Percentiles rank a stretch among this genome's conserved stretches.
Conservation (phyloP, 2,113 vertebrate species). For the Bos taurus region DNA sequence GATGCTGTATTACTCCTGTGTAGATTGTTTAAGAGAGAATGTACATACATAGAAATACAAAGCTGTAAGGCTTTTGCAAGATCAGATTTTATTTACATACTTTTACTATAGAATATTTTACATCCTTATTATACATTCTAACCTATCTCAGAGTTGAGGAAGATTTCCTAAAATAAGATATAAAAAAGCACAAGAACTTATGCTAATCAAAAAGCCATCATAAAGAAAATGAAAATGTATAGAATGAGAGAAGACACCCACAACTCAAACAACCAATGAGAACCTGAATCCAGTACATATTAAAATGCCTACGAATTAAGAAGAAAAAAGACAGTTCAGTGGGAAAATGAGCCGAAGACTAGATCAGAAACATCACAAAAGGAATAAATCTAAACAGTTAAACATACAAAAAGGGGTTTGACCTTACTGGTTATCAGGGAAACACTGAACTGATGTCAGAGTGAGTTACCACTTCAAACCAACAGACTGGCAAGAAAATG, state of each 20-base stretch:
- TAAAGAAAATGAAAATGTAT: neutral
- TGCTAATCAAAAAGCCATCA: neutral
- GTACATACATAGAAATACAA: neutral
- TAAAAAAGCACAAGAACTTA: neutral
- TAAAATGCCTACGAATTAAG: neutral
- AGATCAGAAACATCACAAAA: neutral
- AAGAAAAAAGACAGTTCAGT: neutral
- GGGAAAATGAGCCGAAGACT: neutral
- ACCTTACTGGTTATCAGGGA: neutral
- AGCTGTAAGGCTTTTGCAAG: neutral
- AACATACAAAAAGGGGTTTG: neutral
- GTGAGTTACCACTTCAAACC: neutral
- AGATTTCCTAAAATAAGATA: neutral
- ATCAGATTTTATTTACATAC: neutral
- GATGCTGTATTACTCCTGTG: neutral
- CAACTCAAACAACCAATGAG: neutral
- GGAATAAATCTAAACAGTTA: slow-evolving; percentile 12
- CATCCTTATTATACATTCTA: neutral
- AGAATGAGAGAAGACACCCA: neutral
- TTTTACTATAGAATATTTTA: neutral
- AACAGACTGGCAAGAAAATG: neutral
- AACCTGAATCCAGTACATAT: neutral
- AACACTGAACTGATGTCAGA: neutral
- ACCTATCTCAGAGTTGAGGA: neutral
- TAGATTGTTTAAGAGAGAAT: neutral